Evolutionary conservation across 2,113 vertebrate genomes (phyloP).

Genomic region (Himantopus leucocephalus): DNA sequence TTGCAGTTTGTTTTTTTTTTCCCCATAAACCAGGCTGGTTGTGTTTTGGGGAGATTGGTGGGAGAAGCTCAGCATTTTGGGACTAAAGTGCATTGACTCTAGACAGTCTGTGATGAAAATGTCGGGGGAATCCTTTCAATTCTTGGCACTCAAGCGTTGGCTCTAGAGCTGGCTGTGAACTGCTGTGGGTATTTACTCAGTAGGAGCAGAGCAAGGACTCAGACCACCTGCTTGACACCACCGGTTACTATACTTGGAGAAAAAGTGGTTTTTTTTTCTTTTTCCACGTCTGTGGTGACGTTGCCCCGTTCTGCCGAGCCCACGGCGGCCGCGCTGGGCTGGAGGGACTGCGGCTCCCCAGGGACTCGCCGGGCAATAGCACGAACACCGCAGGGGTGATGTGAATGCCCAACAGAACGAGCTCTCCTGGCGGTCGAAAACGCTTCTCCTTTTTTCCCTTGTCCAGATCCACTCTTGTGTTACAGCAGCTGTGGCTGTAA

Average conservation of each 20-base stretch:
- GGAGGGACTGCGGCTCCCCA: neutral
- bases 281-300: neutral
- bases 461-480: neutral
- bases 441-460: neutral
- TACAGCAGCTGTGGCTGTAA: neutral
- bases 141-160: neutral
- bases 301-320: neutral
- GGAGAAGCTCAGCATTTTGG: neutral
- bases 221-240: neutral
- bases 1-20: neutral
- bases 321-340: rapidly evolving
- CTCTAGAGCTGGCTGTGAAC: neutral
- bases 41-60: neutral
- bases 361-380: neutral
- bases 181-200: neutral
- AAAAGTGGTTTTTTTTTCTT: neutral
- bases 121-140: neutral
- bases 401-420: neutral
- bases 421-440: neutral
- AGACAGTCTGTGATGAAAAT: neutral
- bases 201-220: neutral
- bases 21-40: neutral
- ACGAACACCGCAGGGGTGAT: neutral
- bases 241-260: neutral
- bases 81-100: neutral